Evolutionary conservation across 2,888 invertebrate species (phyloP), one percentile per base, ranked within the genome.

Genomic region (Apodemia mormo): DNA sequence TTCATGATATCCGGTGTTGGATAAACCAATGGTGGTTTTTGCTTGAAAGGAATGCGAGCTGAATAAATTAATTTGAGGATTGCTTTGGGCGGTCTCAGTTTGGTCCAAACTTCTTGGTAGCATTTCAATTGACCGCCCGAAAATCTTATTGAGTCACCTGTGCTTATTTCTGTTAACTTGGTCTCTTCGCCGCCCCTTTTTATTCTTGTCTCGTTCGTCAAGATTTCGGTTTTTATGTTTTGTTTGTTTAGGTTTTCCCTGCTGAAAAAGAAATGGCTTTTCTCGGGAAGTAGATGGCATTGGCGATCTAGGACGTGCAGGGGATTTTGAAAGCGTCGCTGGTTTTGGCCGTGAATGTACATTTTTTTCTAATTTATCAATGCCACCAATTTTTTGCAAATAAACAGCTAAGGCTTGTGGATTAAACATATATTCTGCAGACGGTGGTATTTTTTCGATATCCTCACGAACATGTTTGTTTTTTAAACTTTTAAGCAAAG

Each of bases 381-480:
- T n/a, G n/a, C 56, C 65, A 30, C 66, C 58, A n/a, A 64, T 72
- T 30, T 70, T 52, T 61, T 70, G 58, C 22, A 72, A 45, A 30
- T 72, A 69, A 12, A 2, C 10, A 33, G 58, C 29, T 61, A 68
- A 65, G 14, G 14, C 37, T 43, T 45, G 37, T 4, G 64, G 67
- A 10, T 68, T 61, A 45, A 70, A 72, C 66, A 73, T 70, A 37
- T 71, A 70, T 22, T 71, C 70, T 14, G 40, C 29, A 10, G 68
- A 70, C 56, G 70, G 70, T 1, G 67, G 65, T 30, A 70, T 72
- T 49, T 70, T 72, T 22, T 22, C 58, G 8, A 45, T 49, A 45
- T 67, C 56, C 8, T 67, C 37, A 7, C 54, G 54, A 22, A 67
- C 12, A 71, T 65, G 67, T 56, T 56, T 71, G 12, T 45, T 33